phyloP scores from a whole-genome alignment of 2,888 invertebrate genomes.

The Choristoneura rosaceana region DNA sequence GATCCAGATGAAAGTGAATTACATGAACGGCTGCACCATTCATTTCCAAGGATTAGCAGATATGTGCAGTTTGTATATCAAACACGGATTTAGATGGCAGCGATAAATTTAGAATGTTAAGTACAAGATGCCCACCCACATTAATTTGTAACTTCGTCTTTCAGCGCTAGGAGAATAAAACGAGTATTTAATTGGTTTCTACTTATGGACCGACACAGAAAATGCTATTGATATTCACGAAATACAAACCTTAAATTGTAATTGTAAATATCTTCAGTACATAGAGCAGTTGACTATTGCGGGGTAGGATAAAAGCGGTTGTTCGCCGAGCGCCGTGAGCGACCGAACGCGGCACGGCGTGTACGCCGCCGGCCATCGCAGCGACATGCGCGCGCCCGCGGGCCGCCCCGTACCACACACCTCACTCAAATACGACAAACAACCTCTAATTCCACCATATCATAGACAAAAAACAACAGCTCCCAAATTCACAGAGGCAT shows the following conservation, averaged over 20 bases:
- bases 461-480: background rate
- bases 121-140: conserved; percentile 39
- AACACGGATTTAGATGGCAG: conserved; percentile 44
- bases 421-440: conserved; percentile 24
- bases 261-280: conserved; percentile 13
- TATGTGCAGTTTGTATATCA: conserved; percentile 52
- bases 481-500: background rate
- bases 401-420: conserved; percentile 19
- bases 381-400: conserved; percentile 52
- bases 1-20: conserved; percentile 79
- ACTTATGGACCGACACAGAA: background rate
- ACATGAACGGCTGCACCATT: conserved; percentile 74
- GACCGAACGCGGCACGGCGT: conserved; percentile 61
- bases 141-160: conserved; percentile 34
- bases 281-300: conserved; percentile 46
- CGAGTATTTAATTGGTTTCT: conserved; percentile 2
- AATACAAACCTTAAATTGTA: background rate
- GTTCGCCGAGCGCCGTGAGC: conserved; percentile 66
- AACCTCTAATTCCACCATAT: conserved; percentile 13
- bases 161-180: conserved; percentile 14
- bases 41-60: conserved; percentile 74
- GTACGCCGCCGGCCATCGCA: conserved; percentile 64
- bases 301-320: conserved; percentile 56
- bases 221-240: background rate
- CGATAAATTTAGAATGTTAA: conserved; percentile 47